Conservation (phyloP, 2,113 vertebrate genomes). For the Lamprologus sp. region DNA sequence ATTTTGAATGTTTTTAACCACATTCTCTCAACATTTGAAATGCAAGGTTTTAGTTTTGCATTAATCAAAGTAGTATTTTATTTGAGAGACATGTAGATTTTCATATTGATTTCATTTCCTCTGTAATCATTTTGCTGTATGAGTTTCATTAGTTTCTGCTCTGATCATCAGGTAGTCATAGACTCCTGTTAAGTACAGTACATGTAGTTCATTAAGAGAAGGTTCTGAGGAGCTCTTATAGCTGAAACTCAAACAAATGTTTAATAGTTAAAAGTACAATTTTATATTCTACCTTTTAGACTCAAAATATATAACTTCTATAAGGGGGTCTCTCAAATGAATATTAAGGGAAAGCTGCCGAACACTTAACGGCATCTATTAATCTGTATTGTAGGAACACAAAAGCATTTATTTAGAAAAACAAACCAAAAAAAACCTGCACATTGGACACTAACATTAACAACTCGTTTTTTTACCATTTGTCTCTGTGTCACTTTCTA, state of each 20-base stretch:
- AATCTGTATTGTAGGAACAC: background rate
- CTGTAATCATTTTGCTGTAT: conserved; percentile 70
- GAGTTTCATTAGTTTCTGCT: conserved; percentile 64
- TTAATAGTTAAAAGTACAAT: background rate
- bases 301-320: background rate
- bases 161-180: conserved; percentile 52
- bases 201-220: conserved; percentile 46
- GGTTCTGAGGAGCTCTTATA: conserved; percentile 40
- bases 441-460: background rate
- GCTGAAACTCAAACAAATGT: conserved; percentile 20
- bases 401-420: background rate
- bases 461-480: background rate
- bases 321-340: conserved; percentile 34
- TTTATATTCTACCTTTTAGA: background rate
- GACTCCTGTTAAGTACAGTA: conserved; percentile 54
- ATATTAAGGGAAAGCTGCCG: conserved; percentile 4
- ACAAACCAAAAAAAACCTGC: background rate
- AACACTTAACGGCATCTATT: background rate
- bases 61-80: conserved; percentile 70
- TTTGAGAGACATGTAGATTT: conserved; percentile 70
- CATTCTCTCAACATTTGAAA: conserved; percentile 63
- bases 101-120: conserved; percentile 68
- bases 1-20: conserved; percentile 56
- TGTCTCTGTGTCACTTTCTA: conserved; percentile 35
- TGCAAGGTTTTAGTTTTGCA: conserved; percentile 66